Conservation (phyloP, 2,113 vertebrate species). For the Albula glossodonta region DNA sequence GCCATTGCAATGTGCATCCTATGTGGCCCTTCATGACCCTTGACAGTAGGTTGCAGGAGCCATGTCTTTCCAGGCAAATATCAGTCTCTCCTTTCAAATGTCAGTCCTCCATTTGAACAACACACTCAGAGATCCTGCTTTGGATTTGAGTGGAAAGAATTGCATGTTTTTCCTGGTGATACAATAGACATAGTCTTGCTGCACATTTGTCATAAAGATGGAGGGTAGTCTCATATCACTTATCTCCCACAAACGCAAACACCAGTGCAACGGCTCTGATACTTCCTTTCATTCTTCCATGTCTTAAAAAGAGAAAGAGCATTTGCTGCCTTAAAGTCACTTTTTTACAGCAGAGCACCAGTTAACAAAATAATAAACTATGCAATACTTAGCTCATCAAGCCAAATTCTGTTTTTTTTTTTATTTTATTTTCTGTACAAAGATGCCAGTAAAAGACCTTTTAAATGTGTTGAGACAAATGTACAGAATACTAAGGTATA, state of each 20-base stretch:
- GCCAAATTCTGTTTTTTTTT: not conserved
- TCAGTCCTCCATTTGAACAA: not conserved
- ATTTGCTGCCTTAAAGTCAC: not conserved
- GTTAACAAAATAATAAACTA: not conserved
- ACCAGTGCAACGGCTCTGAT: not conserved
- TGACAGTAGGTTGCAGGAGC: not conserved
- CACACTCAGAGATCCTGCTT: not conserved
- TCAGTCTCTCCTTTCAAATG: not conserved
- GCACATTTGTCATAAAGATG: not conserved
- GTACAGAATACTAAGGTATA: not conserved
- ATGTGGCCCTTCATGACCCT: not conserved
- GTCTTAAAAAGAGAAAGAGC: not conserved
- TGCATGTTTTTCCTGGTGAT: not conserved
- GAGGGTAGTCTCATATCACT: not conserved
- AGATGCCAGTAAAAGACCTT: not conserved
- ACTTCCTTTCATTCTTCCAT: not conserved
- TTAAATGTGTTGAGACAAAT: not conserved
- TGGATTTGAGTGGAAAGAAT: not conserved
- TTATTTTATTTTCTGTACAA: not conserved
- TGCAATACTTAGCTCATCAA: not conserved
- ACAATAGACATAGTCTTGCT: not conserved
- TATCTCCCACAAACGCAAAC: not conserved
- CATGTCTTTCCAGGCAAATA: not conserved
- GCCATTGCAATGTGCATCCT: not conserved
- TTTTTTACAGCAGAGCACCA: not conserved